phyloP scores from a whole-genome alignment of 37 sponge, comb jelly and placozoan species.

The Oopsacas minuta region DNA sequence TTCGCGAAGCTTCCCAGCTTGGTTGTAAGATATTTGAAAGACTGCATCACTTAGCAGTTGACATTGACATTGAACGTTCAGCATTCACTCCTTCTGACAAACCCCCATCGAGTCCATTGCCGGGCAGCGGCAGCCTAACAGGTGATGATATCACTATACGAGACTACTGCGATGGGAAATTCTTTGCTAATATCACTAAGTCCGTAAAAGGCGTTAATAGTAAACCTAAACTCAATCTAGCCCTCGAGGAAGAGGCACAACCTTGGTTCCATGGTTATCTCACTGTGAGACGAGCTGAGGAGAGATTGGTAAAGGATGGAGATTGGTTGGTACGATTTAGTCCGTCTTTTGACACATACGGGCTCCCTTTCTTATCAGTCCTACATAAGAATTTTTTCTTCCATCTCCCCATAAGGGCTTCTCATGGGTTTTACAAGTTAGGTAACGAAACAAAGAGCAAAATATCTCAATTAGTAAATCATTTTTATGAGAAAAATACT shows the following conservation, averaged over 20 bases:
- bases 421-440: not conserved
- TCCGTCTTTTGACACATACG: not conserved
- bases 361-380: not conserved
- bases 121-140: not conserved
- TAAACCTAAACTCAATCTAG: not conserved
- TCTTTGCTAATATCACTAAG: not conserved
- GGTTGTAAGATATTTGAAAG: not conserved
- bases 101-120: not conserved
- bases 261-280: not conserved
- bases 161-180: not conserved
- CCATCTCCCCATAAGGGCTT: not conserved
- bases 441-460: not conserved
- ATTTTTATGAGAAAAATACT: not conserved
- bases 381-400: not conserved
- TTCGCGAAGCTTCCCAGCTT: not conserved
- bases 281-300: slow-evolving; percentile 1
- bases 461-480: not conserved
- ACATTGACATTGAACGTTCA: not conserved
- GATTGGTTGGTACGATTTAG: not conserved
- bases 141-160: not conserved
- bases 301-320: not conserved
- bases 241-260: not conserved
- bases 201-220: not conserved
- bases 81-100: not conserved
- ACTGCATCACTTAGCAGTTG: not conserved